Evolutionary conservation across 2,797 vertebrate genomes (phyloP), one percentile per base, ranked within the genome.

Genomic region (Hemibagrus guttatus): DNA sequence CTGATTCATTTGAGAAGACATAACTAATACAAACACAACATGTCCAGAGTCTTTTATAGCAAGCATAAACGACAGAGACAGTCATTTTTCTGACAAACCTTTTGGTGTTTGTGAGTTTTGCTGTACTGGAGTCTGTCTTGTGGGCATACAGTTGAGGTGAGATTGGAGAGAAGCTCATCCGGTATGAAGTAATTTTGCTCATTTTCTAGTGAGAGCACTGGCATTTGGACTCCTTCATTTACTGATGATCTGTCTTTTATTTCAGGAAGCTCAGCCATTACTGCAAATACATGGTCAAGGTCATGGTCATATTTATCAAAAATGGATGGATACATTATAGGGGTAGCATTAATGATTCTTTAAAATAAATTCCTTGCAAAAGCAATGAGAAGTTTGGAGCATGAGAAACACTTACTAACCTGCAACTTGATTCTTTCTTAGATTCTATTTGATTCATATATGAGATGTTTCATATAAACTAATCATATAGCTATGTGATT

Each of bases 81-180:
- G 16, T 26, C 14, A 79, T 46, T 42, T 46, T 42, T 28, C 13
- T 79, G 2, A 90, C 58, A 68, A 56, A 93, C 90, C 89, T 89
- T 92, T 78, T 85, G 81, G 87, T 91, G 91, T 89, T 83, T 59
- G 3, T 59, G 52, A 69, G 91, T 93, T 94, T 93, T 95, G 68
- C 72, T 92, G 89, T 92, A 93, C 85, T 90, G 93, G 4, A 56
- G 87, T 23, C 88, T 81, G 89, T 88, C 92, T 78, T 87, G 89
- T 31, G 90, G 92, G 90, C 89, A 91, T 59, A 94, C 92, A 0
- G 94, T 92, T 89, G 89, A 95, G 14, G 92, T 93, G 21, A 98
- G 93, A 78, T 94, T 94, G 88, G 91, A 89, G 82, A 98, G 93
- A 84, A 97, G 91, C 80, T 97, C 96, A 35, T 96, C 92, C 3